Conservation (phyloP, 2,888 invertebrate species). For the Xylota segnis region DNA sequence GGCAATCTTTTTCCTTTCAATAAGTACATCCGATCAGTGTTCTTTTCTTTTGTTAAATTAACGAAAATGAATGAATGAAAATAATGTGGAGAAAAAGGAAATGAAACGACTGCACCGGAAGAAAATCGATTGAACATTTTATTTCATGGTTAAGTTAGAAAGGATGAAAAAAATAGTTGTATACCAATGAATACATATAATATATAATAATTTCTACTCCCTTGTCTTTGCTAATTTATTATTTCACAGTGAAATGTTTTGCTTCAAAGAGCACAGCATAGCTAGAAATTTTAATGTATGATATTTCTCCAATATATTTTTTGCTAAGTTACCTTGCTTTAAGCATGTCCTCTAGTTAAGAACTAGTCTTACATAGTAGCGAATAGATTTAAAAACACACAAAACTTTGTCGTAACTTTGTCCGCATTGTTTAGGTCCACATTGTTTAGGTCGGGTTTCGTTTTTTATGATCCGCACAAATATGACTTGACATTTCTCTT, state of each 20-base stretch:
- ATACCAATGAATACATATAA: constrained; percentile 24
- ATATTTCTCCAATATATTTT: too few relatives aligned
- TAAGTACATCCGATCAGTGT: constrained; percentile 1
- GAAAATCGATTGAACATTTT: constrained; percentile 47
- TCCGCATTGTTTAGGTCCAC: constrained; percentile 26
- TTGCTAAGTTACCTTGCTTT: constrained; percentile 36
- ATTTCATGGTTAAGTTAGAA: constrained; percentile 52
- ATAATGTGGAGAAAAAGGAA: neutral
- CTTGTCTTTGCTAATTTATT: constrained; percentile 42
- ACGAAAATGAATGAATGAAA: constrained; percentile 2
- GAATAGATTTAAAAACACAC: neutral
- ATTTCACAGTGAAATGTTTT: constrained; percentile 51
- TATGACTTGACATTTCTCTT: constrained; percentile 23
- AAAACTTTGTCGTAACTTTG: constrained; percentile 45
- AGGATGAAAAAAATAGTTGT: constrained; percentile 21
- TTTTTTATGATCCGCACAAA: constrained; percentile 33
- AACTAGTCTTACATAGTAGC: constrained; percentile 3
- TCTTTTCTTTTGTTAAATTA: constrained; percentile 19
- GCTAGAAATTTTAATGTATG: neutral
- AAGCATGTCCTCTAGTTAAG: constrained; percentile 36
- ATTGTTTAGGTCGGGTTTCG: neutral
- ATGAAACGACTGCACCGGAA: constrained; percentile 37
- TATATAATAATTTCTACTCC: neutral
- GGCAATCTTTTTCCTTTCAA: constrained; percentile 3
- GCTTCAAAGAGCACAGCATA: constrained; percentile 10